Evolutionary conservation across 2,888 invertebrate species (phyloP).

Genomic region (Pecten maximus): DNA sequence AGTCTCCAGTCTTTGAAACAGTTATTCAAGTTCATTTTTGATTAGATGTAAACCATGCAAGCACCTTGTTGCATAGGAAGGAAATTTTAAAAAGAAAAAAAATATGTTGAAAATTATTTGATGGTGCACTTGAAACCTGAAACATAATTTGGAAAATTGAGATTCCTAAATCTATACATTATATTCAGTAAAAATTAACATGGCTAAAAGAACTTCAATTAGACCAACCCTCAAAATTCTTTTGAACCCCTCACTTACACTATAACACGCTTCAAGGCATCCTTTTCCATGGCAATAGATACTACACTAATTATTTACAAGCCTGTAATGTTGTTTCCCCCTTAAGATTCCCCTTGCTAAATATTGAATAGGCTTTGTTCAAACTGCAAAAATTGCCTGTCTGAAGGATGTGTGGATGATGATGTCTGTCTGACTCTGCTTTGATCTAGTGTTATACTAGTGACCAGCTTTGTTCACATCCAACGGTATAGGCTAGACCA

Average conservation of each 20-base stretch:
- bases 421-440: slow-evolving; percentile 21
- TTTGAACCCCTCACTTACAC: too few relatives aligned
- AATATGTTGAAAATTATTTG: neutral
- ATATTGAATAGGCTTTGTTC: too few relatives aligned
- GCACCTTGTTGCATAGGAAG: neutral
- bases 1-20: slow-evolving; percentile 69
- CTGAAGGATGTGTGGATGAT: slow-evolving; percentile 8
- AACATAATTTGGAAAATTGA: neutral
- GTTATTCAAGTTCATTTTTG: neutral
- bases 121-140: slow-evolving; percentile 19
- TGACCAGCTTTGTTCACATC: slow-evolving; percentile 27
- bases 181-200: too few relatives aligned
- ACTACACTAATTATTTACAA: too few relatives aligned
- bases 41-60: neutral
- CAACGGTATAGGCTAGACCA: slow-evolving; percentile 39
- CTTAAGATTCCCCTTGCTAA: too few relatives aligned
- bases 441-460: slow-evolving; percentile 29
- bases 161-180: neutral
- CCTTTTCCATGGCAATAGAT: too few relatives aligned
- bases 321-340: too few relatives aligned
- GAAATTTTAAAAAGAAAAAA: too few relatives aligned
- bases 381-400: neutral
- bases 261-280: too few relatives aligned
- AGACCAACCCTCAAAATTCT: too few relatives aligned
- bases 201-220: too few relatives aligned